Evolutionary conservation across 2,888 invertebrate genomes (phyloP).

Genomic region (Ecdyonurus torrentis): DNA sequence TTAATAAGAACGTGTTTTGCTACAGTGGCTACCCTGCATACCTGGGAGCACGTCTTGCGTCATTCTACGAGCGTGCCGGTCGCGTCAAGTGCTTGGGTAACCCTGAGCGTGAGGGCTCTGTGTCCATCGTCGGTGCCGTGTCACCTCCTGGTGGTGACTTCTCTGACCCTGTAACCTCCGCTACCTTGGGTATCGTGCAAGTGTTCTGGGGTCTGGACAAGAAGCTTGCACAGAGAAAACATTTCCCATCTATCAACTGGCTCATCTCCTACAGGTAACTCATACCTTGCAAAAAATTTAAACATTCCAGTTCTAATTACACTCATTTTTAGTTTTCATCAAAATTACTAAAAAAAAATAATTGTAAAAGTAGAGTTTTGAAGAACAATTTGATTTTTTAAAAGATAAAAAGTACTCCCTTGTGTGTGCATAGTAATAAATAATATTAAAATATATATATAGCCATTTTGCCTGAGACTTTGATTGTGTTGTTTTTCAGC

Average conservation of each 20-base stretch:
- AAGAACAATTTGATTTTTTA: too few relatives aligned
- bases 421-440: neutral
- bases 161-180: slow-evolving; percentile 98
- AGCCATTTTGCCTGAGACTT: slow-evolving; percentile 1
- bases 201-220: slow-evolving; percentile 99
- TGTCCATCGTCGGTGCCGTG: slow-evolving; percentile 98
- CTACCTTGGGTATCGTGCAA: slow-evolving; percentile 96
- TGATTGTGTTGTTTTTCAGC: slow-evolving; percentile 34
- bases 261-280: slow-evolving; percentile 82
- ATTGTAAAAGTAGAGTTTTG: slow-evolving; percentile 3
- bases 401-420: too few relatives aligned
- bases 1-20: slow-evolving; percentile 5
- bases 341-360: too few relatives aligned
- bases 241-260: slow-evolving; percentile 99
- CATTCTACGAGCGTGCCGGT: slow-evolving; percentile 99
- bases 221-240: slow-evolving; percentile 96
- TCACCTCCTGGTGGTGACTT: slow-evolving; percentile 99
- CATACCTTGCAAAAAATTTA: too few relatives aligned
- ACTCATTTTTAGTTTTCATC: neutral
- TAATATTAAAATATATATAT: neutral
- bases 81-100: slow-evolving; percentile 94
- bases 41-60: slow-evolving; percentile 92
- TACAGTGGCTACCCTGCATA: slow-evolving; percentile 96
- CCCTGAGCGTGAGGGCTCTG: slow-evolving; percentile 95
- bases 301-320: neutral